Evolutionary conservation across 2,888 invertebrate genomes (phyloP).

Genomic region (Geotrupes spiniger): DNA sequence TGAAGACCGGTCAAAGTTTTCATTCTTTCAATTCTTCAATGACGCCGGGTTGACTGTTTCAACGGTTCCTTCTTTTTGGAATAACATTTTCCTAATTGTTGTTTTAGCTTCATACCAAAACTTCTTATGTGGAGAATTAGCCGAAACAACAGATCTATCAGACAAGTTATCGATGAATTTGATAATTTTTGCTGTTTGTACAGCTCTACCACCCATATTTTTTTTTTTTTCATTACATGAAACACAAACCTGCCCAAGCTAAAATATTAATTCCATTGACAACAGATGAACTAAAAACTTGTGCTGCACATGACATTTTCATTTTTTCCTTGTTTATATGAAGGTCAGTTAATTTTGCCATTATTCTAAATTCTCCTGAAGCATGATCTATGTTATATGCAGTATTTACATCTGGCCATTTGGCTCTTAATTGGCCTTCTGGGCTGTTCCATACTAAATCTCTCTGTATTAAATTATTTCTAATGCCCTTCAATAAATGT

Average conservation of each 20-base stretch:
- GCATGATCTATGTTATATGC: conserved; percentile 10
- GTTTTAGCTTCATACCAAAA: background rate
- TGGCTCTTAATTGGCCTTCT: background rate
- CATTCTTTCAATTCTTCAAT: conserved; percentile 12
- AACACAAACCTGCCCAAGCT: too few species aligned
- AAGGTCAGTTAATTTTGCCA: conserved; percentile 6
- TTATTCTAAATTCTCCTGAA: background rate
- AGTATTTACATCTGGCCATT: conserved; percentile 9
- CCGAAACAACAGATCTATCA: conserved; percentile 5
- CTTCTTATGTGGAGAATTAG: background rate
- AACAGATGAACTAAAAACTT: conserved; percentile 1
- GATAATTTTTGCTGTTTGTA: conserved; percentile 8
- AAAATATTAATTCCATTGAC: background rate
- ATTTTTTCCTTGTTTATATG: conserved; percentile 13
- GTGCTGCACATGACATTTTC: conserved; percentile 8
- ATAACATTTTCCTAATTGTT: conserved; percentile 1
- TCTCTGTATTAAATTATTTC: conserved; percentile 24
- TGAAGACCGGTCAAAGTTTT: background rate
- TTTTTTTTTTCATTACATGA: too few species aligned
- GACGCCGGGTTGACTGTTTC: background rate
- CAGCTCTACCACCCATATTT: background rate
- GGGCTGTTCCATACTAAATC: conserved; percentile 11
- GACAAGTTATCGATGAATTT: conserved; percentile 7
- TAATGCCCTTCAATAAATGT: conserved; percentile 26
- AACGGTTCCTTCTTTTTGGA: background rate